A percentile compares a stretch with the other conserved stretches of the same genome.
These are phyloP conservation scores for Brachionus koreanus DNA, from an alignment of 1,140 invertebrate genomes.

Conservation along the genomic window DNA sequence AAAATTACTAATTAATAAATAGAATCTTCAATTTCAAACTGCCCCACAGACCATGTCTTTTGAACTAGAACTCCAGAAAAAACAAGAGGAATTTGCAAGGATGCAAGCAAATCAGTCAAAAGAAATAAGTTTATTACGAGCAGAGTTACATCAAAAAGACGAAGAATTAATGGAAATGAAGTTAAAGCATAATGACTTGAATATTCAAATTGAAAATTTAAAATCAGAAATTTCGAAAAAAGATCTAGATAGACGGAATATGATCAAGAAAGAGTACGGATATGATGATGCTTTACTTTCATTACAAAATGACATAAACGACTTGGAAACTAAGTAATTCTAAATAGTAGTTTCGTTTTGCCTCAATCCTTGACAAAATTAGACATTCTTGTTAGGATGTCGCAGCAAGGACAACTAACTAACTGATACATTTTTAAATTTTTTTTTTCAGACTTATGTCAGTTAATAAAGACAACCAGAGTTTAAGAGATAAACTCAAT, in stretches of 20 bases:
- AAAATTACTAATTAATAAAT: background rate
- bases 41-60: constrained; percentile 41
- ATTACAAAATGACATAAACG: constrained; percentile 36
- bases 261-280: constrained; percentile 38
- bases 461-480: background rate
- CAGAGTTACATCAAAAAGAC: constrained; percentile 27
- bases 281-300: constrained; percentile 38
- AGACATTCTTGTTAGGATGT: no score
- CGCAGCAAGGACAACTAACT: no score
- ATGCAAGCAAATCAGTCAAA: background rate
- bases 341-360: background rate
- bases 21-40: constrained; percentile 43
- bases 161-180: constrained; percentile 32
- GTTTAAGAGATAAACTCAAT: constrained; percentile 3
- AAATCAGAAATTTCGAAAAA: constrained; percentile 32
- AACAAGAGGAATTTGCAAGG: constrained; percentile 29
- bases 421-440: background rate
- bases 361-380: no score
- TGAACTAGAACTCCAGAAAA: constrained; percentile 31
- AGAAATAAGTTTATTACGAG: constrained; percentile 20
- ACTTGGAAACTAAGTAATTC: constrained; percentile 33
- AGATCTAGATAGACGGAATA: constrained; percentile 33
- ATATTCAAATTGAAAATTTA: constrained; percentile 30
- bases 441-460: background rate
- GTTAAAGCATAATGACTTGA: constrained; percentile 9